phyloP scores from a whole-genome alignment of 2,888 invertebrate genomes.

The Panorpa germanica region DNA sequence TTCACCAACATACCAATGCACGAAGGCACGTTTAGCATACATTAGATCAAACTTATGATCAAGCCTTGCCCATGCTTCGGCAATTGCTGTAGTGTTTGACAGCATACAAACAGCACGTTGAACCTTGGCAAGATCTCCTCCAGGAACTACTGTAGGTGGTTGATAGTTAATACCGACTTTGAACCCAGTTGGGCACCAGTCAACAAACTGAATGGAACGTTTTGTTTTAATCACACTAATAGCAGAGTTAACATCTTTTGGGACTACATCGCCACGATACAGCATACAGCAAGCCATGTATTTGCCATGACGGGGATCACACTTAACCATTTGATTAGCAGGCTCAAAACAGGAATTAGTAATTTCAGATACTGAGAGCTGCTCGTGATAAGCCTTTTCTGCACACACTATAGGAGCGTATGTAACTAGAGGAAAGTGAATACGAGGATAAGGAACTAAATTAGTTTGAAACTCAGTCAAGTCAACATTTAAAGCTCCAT shows the following conservation, averaged over 20 bases:
- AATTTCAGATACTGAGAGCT: slow-evolving; percentile 42
- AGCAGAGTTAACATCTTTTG: slow-evolving; percentile 51
- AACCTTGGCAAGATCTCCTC: slow-evolving; percentile 55
- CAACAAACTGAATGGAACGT: slow-evolving; percentile 52
- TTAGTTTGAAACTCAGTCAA: slow-evolving; percentile 65
- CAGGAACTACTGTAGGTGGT: slow-evolving; percentile 56
- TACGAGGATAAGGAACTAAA: slow-evolving; percentile 69
- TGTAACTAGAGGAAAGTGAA: slow-evolving; percentile 68
- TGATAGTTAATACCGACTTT: slow-evolving; percentile 60
- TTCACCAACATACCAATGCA: slow-evolving; percentile 64
- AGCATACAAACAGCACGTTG: slow-evolving; percentile 69
- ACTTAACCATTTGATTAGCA: slow-evolving; percentile 59
- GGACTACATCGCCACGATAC: slow-evolving; percentile 46
- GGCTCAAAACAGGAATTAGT: slow-evolving; percentile 71
- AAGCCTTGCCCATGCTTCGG: slow-evolving; percentile 75
- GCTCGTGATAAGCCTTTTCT: slow-evolving; percentile 40
- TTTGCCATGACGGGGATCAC: slow-evolving; percentile 47
- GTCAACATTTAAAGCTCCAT: slow-evolving; percentile 42
- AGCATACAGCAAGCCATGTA: slow-evolving; percentile 60
- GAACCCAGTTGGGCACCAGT: slow-evolving; percentile 70
- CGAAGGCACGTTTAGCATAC: slow-evolving; percentile 85
- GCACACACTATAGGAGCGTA: slow-evolving; percentile 51
- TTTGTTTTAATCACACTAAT: slow-evolving; percentile 53
- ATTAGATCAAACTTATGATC: slow-evolving; percentile 90
- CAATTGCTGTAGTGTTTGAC: slow-evolving; percentile 77